phyloP scores from a whole-genome alignment of 2,113 vertebrate species.

The Daboia siamensis region DNA sequence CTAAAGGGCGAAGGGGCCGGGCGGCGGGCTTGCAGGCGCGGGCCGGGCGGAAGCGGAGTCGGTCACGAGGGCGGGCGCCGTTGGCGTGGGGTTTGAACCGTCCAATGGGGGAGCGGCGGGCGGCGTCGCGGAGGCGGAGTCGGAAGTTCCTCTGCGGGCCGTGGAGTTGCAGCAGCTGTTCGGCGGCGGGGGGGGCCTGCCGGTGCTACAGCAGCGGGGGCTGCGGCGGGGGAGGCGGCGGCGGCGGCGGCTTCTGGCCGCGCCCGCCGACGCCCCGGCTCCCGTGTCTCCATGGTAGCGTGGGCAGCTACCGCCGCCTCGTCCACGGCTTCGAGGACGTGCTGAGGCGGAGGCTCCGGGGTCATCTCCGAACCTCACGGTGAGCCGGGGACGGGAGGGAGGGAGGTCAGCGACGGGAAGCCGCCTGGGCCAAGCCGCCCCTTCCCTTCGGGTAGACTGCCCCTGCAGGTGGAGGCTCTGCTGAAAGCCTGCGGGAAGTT shows the following conservation, averaged over 20 bases:
- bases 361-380: constrained; percentile 53
- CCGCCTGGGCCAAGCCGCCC: not conserved
- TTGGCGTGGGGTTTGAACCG: constrained; percentile 61
- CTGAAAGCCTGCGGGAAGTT: not conserved
- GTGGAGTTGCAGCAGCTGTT: constrained; percentile 8
- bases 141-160: constrained; percentile 58
- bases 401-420: not conserved
- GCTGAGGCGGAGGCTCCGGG: constrained; percentile 57
- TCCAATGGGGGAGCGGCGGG: constrained; percentile 67
- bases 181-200: not conserved
- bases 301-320: constrained; percentile 25
- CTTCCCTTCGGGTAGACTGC: not conserved
- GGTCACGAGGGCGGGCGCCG: not conserved
- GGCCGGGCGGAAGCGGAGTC: not conserved
- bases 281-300: constrained; percentile 57
- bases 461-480: not conserved
- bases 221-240: not conserved
- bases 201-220: not conserved
- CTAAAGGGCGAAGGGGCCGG: not conserved
- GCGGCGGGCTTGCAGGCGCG: not conserved
- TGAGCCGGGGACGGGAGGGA: constrained; percentile 36
- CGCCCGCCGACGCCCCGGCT: not conserved
- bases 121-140: constrained; percentile 57
- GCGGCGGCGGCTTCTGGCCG: not conserved
- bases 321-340: constrained; percentile 49